Percentiles rank a stretch among this genome's conserved stretches.
Conservation (phyloP, 2,113 vertebrate species). For the Oophaga pumilio region DNA sequence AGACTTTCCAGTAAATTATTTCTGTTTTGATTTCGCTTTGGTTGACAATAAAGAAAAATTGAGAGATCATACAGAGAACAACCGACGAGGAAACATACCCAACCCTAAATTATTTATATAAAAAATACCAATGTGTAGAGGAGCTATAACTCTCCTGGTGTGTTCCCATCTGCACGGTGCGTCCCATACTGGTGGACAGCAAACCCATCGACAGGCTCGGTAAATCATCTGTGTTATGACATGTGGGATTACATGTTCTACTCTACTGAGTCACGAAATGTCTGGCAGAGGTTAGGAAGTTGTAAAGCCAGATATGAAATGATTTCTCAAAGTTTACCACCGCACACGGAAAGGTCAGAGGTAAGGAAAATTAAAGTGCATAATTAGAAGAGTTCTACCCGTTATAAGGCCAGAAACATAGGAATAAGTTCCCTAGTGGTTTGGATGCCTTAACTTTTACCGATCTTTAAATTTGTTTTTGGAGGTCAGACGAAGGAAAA, state of each 20-base stretch:
- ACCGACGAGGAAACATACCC: background rate
- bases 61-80: background rate
- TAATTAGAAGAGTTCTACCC: background rate
- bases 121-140: background rate
- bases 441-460: background rate
- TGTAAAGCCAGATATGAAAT: background rate
- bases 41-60: background rate
- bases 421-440: background rate
- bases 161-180: slow-evolving; percentile 2
- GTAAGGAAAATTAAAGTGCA: background rate
- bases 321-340: background rate
- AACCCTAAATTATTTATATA: background rate
- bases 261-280: background rate
- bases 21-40: background rate
- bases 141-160: background rate
- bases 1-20: background rate
- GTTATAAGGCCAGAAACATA: background rate
- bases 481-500: background rate
- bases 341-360: background rate
- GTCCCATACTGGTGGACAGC: background rate
- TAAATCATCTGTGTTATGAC: slow-evolving; percentile 37
- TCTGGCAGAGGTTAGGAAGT: background rate
- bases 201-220: background rate
- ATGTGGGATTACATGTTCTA: slow-evolving; percentile 36
- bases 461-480: background rate